Evolutionary conservation across 2,797 vertebrate genomes (phyloP).

Genomic region (Neostethus bicornis): DNA sequence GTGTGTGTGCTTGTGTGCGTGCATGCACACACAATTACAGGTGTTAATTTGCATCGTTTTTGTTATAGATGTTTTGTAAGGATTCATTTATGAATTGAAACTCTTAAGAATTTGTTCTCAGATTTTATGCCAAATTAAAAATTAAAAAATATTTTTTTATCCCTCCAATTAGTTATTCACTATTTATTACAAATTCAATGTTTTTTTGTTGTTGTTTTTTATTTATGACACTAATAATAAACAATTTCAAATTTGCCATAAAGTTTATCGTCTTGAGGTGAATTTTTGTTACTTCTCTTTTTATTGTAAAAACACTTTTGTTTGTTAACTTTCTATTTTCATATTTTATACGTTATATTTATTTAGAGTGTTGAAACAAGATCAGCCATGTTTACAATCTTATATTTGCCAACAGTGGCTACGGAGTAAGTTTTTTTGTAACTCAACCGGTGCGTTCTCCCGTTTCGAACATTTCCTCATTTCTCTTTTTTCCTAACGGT

Average conservation of each 20-base stretch:
- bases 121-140: no score
- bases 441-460: neutral
- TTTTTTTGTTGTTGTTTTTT: no score
- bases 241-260: no score
- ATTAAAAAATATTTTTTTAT: slow-evolving; percentile 64
- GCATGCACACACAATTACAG: no score
- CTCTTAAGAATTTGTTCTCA: slow-evolving; percentile 29
- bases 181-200: slow-evolving; percentile 39
- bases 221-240: no score
- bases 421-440: neutral
- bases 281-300: no score
- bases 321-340: no score
- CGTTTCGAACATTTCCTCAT: slow-evolving; percentile 15
- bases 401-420: neutral
- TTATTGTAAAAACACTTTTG: no score
- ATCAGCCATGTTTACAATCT: neutral
- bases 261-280: no score
- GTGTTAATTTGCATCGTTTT: slow-evolving; percentile 3
- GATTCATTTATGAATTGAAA: slow-evolving; percentile 34
- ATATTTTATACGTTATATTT: neutral
- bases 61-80: slow-evolving; percentile 16
- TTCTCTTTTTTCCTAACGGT: slow-evolving; percentile 7
- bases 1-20: no score
- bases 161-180: slow-evolving; percentile 58
- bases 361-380: neutral